Evolutionary conservation across 2,888 invertebrate genomes (phyloP), one percentile per base, ranked within the genome.

Genomic region (Cosmia trapezina): DNA sequence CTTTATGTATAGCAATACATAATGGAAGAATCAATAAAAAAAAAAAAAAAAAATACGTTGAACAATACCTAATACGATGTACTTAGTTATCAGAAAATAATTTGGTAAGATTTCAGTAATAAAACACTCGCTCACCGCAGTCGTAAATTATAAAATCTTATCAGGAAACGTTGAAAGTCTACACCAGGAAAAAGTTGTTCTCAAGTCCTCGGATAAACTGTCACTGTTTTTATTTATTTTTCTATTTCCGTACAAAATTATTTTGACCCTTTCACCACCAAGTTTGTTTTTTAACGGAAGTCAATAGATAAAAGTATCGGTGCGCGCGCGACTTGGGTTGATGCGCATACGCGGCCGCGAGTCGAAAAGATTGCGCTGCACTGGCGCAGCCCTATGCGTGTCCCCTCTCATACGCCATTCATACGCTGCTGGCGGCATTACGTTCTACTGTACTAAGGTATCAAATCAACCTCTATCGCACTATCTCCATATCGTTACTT

Each of bases 61-160:
- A 67, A 33, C 47, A 47, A 51, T 22, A 45, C 47, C 28, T 62
- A 28, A 17, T 19, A n/a, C n/a, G n/a, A n/a, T n/a, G n/a, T n/a
- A 47, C 22, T 19, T n/a, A 41, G 47, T 57, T 60, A 11, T 60
- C 76, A 53, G 28, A 33, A 74, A 77, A 61, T 9, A 49, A 60
- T 78, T 77, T 60, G 41, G 60, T 49, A 67, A 59, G 37, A 45
- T 78, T 77, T 76, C 69, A 81, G 81, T 60, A 85, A 86, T 88
- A 83, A 85, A 88, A 88, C 77, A 83, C 72, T 80, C 81, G 92
- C 94, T 93, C 88, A 94, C 95, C 93, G 87, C 85, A 89, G 83
- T 90, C 86, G 88, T 86, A 91, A 94, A 94, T 91, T 90, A 89
- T 89, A 91, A 90, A 90, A 83, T 86, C 87, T 90, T 90, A 90